These are phyloP conservation scores for Merluccius polli DNA, from an alignment of 2,797 vertebrate genomes.

Conservation along the genomic window DNA sequence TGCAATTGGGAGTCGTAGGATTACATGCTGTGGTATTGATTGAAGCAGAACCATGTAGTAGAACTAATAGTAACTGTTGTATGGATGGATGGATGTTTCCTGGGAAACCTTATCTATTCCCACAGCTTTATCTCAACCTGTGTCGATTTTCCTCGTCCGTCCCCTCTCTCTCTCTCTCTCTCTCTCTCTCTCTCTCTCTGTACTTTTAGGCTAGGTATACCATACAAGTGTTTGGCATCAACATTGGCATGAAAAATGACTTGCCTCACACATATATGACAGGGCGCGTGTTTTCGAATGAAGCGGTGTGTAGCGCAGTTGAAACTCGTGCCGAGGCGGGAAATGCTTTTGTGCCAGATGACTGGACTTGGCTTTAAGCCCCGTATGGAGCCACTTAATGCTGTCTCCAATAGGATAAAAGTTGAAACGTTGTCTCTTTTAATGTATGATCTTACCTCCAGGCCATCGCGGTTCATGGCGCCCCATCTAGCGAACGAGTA, in stretches of 20 bases:
- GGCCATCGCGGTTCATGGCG: too few species aligned
- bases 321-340: too few species aligned
- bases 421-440: not conserved
- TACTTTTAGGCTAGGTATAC: not conserved
- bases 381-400: not conserved
- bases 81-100: not conserved
- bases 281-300: too few species aligned
- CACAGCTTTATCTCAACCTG: not conserved
- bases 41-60: not conserved
- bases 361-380: too few species aligned
- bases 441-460: not conserved
- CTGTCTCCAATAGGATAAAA: not conserved
- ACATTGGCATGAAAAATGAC: too few species aligned
- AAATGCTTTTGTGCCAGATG: too few species aligned
- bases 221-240: not conserved
- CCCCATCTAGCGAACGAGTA: too few species aligned
- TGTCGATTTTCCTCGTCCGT: slow-evolving; percentile 8
- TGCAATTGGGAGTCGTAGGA: not conserved
- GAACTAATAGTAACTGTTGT: not conserved
- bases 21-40: too few species aligned
- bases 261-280: too few species aligned
- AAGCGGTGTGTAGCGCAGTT: too few species aligned
- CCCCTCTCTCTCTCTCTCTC: slow-evolving; percentile 12
- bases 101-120: slow-evolving; percentile 32
- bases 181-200: not conserved